Evolutionary conservation across 2,113 vertebrate species (phyloP).

Genomic region (Rousettus leschenaultii): DNA sequence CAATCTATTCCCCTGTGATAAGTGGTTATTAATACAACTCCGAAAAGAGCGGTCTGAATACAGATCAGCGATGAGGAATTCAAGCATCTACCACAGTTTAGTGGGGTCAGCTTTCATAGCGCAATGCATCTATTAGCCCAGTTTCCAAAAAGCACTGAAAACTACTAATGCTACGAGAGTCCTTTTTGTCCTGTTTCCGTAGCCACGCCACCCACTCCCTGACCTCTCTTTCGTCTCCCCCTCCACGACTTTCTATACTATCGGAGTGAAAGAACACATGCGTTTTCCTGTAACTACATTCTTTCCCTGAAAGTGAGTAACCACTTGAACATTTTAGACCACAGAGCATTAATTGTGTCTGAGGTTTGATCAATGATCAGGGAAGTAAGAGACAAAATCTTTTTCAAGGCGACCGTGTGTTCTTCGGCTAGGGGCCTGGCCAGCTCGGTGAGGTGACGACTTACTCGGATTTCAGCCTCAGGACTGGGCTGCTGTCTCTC

Average conservation of each 20-base stretch:
- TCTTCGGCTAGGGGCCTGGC: not conserved
- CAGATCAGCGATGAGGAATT: not conserved
- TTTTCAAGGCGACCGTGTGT: constrained; percentile 32
- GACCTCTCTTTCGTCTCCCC: not conserved
- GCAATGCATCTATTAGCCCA: not conserved
- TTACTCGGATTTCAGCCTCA: not conserved
- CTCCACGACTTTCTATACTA: not conserved
- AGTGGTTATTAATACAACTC: not conserved
- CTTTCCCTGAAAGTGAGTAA: not conserved
- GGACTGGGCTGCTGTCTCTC: not conserved
- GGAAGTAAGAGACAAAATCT: constrained; percentile 61
- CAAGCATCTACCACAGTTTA: not conserved
- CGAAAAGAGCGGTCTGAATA: not conserved
- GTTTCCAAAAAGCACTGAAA: not conserved
- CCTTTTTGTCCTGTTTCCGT: not conserved
- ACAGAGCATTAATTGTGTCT: not conserved
- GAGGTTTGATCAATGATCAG: constrained; percentile 53
- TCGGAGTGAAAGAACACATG: not conserved
- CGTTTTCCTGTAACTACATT: not conserved
- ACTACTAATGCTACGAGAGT: not conserved
- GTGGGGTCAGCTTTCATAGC: not conserved
- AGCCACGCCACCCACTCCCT: not conserved
- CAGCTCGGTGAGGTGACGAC: not conserved
- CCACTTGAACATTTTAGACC: constrained; percentile 25
- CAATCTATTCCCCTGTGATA: not conserved